Percentiles rank a stretch among this genome's conserved stretches.
These are phyloP conservation scores for Oenanthe oenanthe DNA, from an alignment of 2,113 vertebrate genomes.

Conservation along the genomic window DNA sequence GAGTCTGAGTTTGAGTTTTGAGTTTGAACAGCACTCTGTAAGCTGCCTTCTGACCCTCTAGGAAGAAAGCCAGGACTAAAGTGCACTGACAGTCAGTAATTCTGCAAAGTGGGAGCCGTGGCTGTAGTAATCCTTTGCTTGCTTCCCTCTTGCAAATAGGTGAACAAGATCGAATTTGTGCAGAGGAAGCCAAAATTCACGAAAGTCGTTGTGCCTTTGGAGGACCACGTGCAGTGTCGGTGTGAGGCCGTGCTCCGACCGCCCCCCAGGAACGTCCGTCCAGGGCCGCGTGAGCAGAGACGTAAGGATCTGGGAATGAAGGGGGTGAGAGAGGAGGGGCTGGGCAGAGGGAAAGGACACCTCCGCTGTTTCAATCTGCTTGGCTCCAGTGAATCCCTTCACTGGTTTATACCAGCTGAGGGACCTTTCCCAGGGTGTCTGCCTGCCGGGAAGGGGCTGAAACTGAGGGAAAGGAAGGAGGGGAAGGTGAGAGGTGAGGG, in stretches of 20 bases:
- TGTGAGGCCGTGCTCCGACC: slow-evolving; percentile 73
- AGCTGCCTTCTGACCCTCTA: not conserved
- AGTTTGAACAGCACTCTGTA: not conserved
- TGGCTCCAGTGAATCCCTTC: not conserved
- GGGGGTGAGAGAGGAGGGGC: not conserved
- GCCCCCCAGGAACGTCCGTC: slow-evolving; percentile 14
- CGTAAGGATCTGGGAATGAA: slow-evolving; percentile 46
- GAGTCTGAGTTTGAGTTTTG: not conserved
- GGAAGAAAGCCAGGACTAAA: not conserved
- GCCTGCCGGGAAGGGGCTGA: not conserved
- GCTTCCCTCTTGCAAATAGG: slow-evolving; percentile 71
- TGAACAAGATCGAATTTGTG: slow-evolving; percentile 87
- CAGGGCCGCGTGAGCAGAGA: slow-evolving; percentile 62
- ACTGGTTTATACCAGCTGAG: not conserved
- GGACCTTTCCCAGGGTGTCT: not conserved
- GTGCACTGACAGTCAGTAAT: not conserved
- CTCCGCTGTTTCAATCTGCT: not conserved
- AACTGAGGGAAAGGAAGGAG: not conserved
- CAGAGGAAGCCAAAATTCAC: slow-evolving; percentile 78
- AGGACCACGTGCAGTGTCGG: slow-evolving; percentile 89
- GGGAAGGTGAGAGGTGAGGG: not conserved
- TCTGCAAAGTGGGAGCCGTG: not conserved
- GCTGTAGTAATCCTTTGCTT: not conserved
- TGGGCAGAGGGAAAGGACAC: not conserved
- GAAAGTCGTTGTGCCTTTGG: slow-evolving; percentile 86